A percentile compares a stretch with the other conserved stretches of the same genome.
Evolutionary conservation across 1,140 invertebrate species (phyloP).

Genomic region (Stegodyphus dumicola): DNA sequence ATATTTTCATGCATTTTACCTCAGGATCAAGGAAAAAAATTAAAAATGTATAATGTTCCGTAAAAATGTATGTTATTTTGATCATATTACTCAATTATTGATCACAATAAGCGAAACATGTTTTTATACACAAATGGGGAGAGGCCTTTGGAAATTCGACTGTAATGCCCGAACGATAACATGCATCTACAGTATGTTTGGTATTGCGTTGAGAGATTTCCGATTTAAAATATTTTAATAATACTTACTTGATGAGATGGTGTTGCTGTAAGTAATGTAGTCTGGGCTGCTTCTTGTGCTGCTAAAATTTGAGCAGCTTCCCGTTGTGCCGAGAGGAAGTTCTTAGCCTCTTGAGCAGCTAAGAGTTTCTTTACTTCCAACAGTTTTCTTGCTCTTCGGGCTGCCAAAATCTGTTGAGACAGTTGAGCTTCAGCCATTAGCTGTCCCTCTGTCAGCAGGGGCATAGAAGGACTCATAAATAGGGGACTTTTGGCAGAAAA

Average conservation of each 20-base stretch:
- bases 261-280: not conserved
- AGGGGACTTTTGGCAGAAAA: constrained; percentile 4
- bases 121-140: no score
- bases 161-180: no score
- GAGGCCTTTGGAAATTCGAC: no score
- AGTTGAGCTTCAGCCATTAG: not conserved
- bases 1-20: no score
- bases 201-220: not conserved
- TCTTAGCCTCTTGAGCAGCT: constrained; percentile 33
- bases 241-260: constrained; percentile 29
- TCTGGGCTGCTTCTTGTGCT: not conserved
- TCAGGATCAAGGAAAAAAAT: no score
- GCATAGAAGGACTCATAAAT: not conserved
- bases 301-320: constrained; percentile 13
- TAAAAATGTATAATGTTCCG: no score
- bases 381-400: constrained; percentile 30
- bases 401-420: constrained; percentile 21
- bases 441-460: not conserved
- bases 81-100: no score
- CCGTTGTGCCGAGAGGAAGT: constrained; percentile 7
- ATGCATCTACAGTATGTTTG: not conserved
- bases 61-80: no score
- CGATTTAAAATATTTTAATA: not conserved
- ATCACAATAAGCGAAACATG: no score
- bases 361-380: constrained; percentile 31